Evolutionary conservation across 2,888 invertebrate species (phyloP).

Genomic region (Xestia rhomboidea): DNA sequence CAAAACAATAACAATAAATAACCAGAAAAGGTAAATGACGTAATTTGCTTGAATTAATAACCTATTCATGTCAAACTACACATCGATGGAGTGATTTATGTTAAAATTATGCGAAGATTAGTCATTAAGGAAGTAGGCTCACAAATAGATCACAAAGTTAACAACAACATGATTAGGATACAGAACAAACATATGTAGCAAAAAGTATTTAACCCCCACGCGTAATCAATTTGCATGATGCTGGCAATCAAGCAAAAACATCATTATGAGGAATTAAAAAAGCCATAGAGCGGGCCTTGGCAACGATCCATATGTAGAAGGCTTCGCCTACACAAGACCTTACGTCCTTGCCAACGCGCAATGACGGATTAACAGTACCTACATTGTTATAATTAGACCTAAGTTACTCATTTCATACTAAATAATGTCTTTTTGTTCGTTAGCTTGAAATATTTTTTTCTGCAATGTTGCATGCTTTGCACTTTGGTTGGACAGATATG

Average conservation of each 20-base stretch:
- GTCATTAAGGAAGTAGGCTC: conserved; percentile 49
- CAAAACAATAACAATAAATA: conserved; percentile 33
- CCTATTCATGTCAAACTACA: conserved; percentile 26
- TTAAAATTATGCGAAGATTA: conserved; percentile 39
- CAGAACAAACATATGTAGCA: conserved; percentile 56
- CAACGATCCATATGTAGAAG: conserved; percentile 74
- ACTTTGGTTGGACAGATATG: conserved; percentile 1
- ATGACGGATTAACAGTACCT: conserved; percentile 36
- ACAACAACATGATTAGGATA: conserved; percentile 60
- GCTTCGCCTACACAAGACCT: conserved; percentile 75
- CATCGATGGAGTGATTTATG: conserved; percentile 31
- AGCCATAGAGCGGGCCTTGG: conserved; percentile 75
- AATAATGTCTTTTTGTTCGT: conserved; percentile 33
- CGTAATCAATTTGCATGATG: conserved; percentile 71
- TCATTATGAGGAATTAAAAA: conserved; percentile 62
- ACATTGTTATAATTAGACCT: conserved; percentile 24
- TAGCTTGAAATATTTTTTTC: not conserved
- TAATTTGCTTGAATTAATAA: conserved; percentile 27
- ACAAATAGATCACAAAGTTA: conserved; percentile 56
- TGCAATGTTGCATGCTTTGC: conserved; percentile 11
- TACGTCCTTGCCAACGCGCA: conserved; percentile 70
- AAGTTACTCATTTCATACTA: conserved; percentile 45
- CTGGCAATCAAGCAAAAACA: conserved; percentile 62
- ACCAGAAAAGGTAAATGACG: conserved; percentile 25
- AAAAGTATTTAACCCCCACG: conserved; percentile 67